phyloP scores from a whole-genome alignment of 1,140 invertebrate genomes.

The Bombus fervidus region DNA sequence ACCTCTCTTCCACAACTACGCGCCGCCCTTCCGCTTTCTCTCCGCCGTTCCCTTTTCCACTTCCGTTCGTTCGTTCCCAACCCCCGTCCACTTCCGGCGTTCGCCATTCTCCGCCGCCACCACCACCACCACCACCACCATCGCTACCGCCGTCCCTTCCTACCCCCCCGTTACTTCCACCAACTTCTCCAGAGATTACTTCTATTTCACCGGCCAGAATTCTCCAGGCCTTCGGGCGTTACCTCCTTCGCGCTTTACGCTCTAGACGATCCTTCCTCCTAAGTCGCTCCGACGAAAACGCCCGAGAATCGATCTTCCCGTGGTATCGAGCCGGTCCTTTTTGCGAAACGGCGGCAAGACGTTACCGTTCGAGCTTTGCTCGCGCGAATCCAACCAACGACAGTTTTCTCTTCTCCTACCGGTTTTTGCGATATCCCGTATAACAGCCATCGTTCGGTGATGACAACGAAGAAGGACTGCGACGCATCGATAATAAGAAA shows the following conservation, averaged over 20 bases:
- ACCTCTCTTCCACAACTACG: slow-evolving; percentile 58
- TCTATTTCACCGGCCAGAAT: slow-evolving; percentile 35
- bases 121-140: background rate
- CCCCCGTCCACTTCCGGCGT: slow-evolving; percentile 38
- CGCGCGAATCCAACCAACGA: too few species aligned
- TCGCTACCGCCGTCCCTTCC: background rate
- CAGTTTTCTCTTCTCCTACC: too few species aligned
- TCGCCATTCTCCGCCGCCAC: slow-evolving; percentile 4
- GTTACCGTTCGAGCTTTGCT: too few species aligned
- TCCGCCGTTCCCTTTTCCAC: slow-evolving; percentile 63
- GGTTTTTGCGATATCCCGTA: too few species aligned
- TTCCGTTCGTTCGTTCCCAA: slow-evolving; percentile 57
- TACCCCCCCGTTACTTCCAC: slow-evolving; percentile 14
- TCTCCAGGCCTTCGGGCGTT: slow-evolving; percentile 15
- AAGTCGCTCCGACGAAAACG: background rate
- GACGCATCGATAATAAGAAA: too few species aligned
- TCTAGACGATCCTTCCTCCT: slow-evolving; percentile 28
- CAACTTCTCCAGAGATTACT: slow-evolving; percentile 41
- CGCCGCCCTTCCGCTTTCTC: slow-evolving; percentile 66
- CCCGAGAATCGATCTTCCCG: background rate
- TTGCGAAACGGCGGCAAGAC: too few species aligned
- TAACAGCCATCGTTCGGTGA: too few species aligned
- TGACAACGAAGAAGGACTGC: too few species aligned
- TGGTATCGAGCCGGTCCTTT: background rate
- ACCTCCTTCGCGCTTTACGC: background rate